phyloP scores from a whole-genome alignment of 2,797 vertebrate genomes.

The Jordanella pulchra region DNA sequence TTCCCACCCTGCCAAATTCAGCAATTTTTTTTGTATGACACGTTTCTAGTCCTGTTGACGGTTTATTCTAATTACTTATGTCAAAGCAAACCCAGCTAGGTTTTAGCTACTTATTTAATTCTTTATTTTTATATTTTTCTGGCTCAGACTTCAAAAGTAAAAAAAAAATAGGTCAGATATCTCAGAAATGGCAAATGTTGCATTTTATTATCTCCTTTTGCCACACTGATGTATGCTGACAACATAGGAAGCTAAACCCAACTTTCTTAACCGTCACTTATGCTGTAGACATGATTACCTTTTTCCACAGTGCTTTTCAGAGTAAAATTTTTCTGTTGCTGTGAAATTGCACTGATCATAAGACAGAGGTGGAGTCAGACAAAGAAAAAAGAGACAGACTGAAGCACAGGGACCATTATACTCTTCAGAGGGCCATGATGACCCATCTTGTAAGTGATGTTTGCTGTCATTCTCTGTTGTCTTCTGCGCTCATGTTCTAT shows the following conservation, averaged over 20 bases:
- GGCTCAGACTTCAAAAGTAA: constrained; percentile 2
- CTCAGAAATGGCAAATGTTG: background rate
- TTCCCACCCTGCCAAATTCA: too few relatives aligned
- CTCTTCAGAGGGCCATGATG: constrained; percentile 44
- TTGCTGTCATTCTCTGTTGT: constrained; percentile 42
- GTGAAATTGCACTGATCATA: constrained; percentile 8
- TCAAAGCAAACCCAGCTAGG: background rate
- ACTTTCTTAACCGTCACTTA: background rate
- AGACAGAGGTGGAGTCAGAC: constrained; percentile 26
- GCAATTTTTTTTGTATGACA: too few relatives aligned
- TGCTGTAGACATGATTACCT: background rate
- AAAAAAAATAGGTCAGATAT: background rate
- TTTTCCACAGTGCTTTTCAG: background rate
- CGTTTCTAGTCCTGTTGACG: too few relatives aligned
- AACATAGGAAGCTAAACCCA: background rate
- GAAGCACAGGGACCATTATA: constrained; percentile 55
- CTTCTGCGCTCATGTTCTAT: constrained; percentile 53
- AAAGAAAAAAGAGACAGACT: constrained; percentile 40
- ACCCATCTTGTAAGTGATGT: constrained; percentile 57
- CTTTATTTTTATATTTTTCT: constrained; percentile 17
- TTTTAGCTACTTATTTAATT: background rate
- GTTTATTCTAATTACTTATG: too few relatives aligned
- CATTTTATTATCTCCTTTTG: background rate
- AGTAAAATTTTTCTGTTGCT: background rate
- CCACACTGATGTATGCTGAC: background rate